phyloP scores from a whole-genome alignment of 2,888 invertebrate genomes.

The Cephus spinipes region DNA sequence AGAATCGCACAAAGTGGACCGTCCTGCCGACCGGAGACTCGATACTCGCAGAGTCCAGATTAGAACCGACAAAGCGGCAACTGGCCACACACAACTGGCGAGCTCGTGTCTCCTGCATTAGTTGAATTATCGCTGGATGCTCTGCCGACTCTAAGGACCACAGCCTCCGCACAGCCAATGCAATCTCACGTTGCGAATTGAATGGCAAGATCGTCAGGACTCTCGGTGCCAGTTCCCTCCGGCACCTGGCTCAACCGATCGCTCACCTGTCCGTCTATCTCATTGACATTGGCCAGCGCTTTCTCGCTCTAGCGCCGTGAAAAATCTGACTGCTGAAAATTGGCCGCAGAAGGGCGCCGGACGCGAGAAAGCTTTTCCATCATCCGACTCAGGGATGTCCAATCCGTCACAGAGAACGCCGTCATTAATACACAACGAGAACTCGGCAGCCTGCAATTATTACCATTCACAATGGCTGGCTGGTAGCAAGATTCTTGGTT shows the following conservation, averaged over 20 bases:
- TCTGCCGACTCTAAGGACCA: not conserved
- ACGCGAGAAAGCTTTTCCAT: slow-evolving; percentile 37
- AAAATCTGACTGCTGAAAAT: slow-evolving; percentile 10
- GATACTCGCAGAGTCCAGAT: not conserved
- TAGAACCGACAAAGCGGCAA: not conserved
- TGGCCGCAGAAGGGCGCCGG: not conserved
- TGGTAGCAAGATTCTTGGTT: not conserved
- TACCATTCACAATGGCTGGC: slow-evolving; percentile 20
- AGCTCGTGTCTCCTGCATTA: not conserved
- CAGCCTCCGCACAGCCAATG: not conserved
- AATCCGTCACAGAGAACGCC: not conserved
- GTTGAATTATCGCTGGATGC: not conserved
- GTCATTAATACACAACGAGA: slow-evolving; percentile 1
- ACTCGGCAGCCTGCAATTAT: slow-evolving; percentile 16
- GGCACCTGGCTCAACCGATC: not conserved
- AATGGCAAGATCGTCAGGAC: not conserved
- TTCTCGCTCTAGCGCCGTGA: not conserved
- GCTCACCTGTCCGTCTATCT: not conserved
- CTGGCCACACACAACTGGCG: not conserved
- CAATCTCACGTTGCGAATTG: not conserved
- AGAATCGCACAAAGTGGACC: slow-evolving; percentile 17
- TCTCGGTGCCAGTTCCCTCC: not conserved
- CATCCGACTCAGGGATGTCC: slow-evolving; percentile 6
- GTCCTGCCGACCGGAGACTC: not conserved
- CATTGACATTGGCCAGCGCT: not conserved